Evolutionary conservation across 1,140 invertebrate genomes (phyloP).

Genomic region (Drosophila yakuba): DNA sequence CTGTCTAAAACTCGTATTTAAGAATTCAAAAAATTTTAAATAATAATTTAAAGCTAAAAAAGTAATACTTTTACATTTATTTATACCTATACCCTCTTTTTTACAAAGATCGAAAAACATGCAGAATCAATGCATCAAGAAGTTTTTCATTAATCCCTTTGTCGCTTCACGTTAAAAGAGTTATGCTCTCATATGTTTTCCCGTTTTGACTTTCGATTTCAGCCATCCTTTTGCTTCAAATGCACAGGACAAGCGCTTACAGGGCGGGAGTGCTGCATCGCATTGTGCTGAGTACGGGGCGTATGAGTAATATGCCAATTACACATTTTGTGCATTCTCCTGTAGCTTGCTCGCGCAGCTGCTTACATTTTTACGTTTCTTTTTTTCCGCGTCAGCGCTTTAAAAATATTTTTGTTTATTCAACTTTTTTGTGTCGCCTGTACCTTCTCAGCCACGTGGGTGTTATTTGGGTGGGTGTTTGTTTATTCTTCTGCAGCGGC

Average conservation of each 20-base stretch:
- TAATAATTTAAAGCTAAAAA: too few relatives aligned
- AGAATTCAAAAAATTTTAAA: too few relatives aligned
- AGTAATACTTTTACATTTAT: background rate
- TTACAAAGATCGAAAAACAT: background rate
- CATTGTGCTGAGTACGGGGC: slow-evolving; percentile 8
- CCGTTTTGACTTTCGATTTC: slow-evolving; percentile 19
- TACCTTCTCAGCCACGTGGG: background rate
- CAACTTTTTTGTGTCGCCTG: slow-evolving; percentile 4
- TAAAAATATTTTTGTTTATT: slow-evolving; percentile 50
- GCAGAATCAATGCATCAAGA: background rate
- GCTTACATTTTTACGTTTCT: slow-evolving; percentile 23
- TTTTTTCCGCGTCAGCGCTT: slow-evolving; percentile 42
- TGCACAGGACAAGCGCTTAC: slow-evolving; percentile 2
- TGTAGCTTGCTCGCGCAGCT: slow-evolving; percentile 43
- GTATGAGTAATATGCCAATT: slow-evolving; percentile 64
- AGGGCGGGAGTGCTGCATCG: slow-evolving; percentile 1
- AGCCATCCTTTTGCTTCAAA: slow-evolving; percentile 8
- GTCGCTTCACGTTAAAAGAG: background rate
- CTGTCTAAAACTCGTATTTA: too few relatives aligned
- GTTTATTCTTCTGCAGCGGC: slow-evolving; percentile 15
- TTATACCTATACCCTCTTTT: background rate
- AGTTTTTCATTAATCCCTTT: background rate
- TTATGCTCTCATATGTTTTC: slow-evolving; percentile 1
- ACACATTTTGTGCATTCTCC: slow-evolving; percentile 41
- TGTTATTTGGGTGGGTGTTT: slow-evolving; percentile 17